phyloP scores from a whole-genome alignment of 64 coral and sea anemone species.

The Orbicella faveolata region DNA sequence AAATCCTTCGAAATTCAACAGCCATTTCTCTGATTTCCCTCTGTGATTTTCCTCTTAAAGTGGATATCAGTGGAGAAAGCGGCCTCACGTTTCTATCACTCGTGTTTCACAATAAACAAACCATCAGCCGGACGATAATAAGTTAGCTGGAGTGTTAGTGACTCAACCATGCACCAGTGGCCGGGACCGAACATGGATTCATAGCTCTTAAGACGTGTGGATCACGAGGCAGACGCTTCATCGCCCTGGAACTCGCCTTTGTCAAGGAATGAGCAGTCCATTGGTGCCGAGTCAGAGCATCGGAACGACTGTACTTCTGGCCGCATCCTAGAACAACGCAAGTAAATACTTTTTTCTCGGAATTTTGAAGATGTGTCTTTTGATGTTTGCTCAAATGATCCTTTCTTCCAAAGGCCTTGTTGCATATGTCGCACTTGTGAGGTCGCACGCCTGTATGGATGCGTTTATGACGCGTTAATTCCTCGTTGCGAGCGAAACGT shows the following conservation, averaged over 20 bases:
- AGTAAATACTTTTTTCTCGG: constrained; percentile 81
- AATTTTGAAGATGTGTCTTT: constrained; percentile 89
- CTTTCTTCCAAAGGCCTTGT: constrained; percentile 95
- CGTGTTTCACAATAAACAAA: constrained; percentile 28
- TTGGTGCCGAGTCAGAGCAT: constrained; percentile 83
- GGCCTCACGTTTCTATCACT: neutral
- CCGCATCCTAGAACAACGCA: constrained; percentile 77
- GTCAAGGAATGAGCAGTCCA: constrained; percentile 77
- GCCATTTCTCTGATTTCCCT: neutral
- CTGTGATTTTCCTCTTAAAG: neutral
- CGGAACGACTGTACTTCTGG: constrained; percentile 89
- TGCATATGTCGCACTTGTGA: constrained; percentile 89
- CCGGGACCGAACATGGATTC: constrained; percentile 13
- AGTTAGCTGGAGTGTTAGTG: neutral
- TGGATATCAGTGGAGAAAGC: neutral
- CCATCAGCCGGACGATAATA: neutral
- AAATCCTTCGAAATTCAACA: neutral
- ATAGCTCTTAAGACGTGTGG: constrained; percentile 5
- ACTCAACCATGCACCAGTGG: constrained; percentile 7
- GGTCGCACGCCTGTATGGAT: constrained; percentile 94
- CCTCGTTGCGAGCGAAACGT: constrained; percentile 94
- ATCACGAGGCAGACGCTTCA: constrained; percentile 48
- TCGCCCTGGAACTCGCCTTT: constrained; percentile 48
- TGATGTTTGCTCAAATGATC: constrained; percentile 94
- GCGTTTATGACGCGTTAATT: constrained; percentile 88